Conservation (phyloP, 2,888 invertebrate species). For the Mesoligia furuncula region DNA sequence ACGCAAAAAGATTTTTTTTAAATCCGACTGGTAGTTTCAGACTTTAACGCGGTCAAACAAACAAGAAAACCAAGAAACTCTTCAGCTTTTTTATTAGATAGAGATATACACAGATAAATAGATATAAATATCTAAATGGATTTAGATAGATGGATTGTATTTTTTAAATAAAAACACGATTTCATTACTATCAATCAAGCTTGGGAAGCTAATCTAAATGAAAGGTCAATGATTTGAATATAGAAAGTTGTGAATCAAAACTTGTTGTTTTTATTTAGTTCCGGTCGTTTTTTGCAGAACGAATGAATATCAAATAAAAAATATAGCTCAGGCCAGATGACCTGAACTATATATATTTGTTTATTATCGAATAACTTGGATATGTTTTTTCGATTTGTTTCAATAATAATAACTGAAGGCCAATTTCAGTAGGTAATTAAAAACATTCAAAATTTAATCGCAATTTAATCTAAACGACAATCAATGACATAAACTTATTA, state of each 20-base stretch:
- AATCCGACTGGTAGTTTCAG: too few relatives aligned
- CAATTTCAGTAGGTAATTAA: too few relatives aligned
- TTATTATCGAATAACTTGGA: too few relatives aligned
- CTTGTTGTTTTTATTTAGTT: background rate
- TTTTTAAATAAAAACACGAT: background rate
- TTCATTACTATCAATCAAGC: background rate
- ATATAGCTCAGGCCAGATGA: background rate
- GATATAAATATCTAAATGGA: too few relatives aligned
- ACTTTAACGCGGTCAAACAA: too few relatives aligned
- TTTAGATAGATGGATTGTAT: background rate
- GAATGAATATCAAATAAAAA: background rate
- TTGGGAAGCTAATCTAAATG: background rate
- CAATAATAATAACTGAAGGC: background rate
- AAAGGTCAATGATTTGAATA: conserved; percentile 29
- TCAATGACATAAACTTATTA: background rate
- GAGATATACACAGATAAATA: too few relatives aligned
- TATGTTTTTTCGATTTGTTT: background rate
- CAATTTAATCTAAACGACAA: too few relatives aligned
- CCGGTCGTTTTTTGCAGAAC: background rate
- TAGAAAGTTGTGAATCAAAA: conserved; percentile 4
- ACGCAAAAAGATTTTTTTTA: too few relatives aligned
- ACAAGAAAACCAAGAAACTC: background rate
- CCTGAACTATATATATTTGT: too few relatives aligned
- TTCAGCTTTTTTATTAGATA: too few relatives aligned
- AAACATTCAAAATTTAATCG: too few relatives aligned